Percentiles rank a stretch among this genome's conserved stretches.
phyloP scores from a whole-genome alignment of 1,140 invertebrate species.

The Macrocentrus cingulum region DNA sequence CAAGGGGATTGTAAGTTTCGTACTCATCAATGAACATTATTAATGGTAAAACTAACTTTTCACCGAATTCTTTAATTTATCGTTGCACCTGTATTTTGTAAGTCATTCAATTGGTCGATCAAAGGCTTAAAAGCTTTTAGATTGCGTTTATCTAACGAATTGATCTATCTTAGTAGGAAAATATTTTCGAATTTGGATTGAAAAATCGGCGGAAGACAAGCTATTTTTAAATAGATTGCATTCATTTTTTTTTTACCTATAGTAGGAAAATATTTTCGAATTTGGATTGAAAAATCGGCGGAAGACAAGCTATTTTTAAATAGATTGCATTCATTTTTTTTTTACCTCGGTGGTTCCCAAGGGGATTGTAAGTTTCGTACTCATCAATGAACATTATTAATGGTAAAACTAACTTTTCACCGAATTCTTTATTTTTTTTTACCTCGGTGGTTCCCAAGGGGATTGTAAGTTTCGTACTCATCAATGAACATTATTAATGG shows the following conservation, averaged over 20 bases:
- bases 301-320: slow-evolving; percentile 33
- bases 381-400: slow-evolving; percentile 24
- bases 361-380: slow-evolving; percentile 25
- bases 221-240: slow-evolving; percentile 22
- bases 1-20: slow-evolving; percentile 22
- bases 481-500: slow-evolving; percentile 22
- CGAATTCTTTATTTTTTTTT: slow-evolving; percentile 10
- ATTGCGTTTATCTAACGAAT: slow-evolving; percentile 32
- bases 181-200: slow-evolving; percentile 35
- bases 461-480: slow-evolving; percentile 27
- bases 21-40: slow-evolving; percentile 25
- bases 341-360: background rate
- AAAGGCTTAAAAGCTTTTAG: slow-evolving; percentile 31
- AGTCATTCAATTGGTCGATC: slow-evolving; percentile 33
- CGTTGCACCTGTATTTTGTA: too few relatives aligned
- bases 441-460: background rate
- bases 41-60: slow-evolving; percentile 22
- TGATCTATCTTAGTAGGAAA: slow-evolving; percentile 37
- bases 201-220: slow-evolving; percentile 33
- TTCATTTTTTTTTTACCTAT: too few relatives aligned
- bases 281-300: slow-evolving; percentile 28
- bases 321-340: slow-evolving; percentile 11
- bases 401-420: slow-evolving; percentile 16
- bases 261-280: slow-evolving; percentile 39
- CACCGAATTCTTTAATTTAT: background rate